Evolutionary conservation across 2,888 invertebrate species (phyloP).

Genomic region (Cephonodes hylas): DNA sequence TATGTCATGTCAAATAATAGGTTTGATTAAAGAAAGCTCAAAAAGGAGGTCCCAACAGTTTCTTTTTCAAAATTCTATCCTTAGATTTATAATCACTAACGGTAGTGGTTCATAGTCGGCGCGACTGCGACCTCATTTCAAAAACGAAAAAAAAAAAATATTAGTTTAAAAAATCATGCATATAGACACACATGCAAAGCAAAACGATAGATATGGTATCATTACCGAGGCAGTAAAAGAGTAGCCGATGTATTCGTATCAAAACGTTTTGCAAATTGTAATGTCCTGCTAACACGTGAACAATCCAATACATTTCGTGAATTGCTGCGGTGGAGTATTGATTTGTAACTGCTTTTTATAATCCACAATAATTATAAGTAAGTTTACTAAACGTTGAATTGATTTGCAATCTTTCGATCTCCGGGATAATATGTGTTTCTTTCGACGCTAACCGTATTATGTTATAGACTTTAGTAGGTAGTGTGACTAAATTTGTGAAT

Average conservation of each 20-base stretch:
- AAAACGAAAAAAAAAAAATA: background rate
- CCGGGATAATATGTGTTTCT: too few relatives aligned
- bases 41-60: too few relatives aligned
- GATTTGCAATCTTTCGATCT: too few relatives aligned
- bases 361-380: background rate
- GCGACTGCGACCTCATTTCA: too few relatives aligned
- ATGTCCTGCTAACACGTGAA: constrained; percentile 35
- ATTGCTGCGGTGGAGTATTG: background rate
- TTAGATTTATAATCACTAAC: too few relatives aligned
- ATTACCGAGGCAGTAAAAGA: constrained; percentile 1
- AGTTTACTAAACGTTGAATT: background rate
- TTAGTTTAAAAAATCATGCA: background rate
- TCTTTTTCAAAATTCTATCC: too few relatives aligned
- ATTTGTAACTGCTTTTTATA: background rate
- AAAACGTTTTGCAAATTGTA: constrained; percentile 29
- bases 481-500: too few relatives aligned
- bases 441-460: too few relatives aligned
- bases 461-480: too few relatives aligned
- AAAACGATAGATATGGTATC: background rate
- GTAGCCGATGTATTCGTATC: constrained; percentile 29
- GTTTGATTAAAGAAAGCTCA: too few relatives aligned
- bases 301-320: background rate
- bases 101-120: too few relatives aligned
- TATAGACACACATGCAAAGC: background rate
- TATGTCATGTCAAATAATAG: too few relatives aligned